Conservation (phyloP, 2,797 vertebrate species). For the Leptoclinus maculatus region DNA sequence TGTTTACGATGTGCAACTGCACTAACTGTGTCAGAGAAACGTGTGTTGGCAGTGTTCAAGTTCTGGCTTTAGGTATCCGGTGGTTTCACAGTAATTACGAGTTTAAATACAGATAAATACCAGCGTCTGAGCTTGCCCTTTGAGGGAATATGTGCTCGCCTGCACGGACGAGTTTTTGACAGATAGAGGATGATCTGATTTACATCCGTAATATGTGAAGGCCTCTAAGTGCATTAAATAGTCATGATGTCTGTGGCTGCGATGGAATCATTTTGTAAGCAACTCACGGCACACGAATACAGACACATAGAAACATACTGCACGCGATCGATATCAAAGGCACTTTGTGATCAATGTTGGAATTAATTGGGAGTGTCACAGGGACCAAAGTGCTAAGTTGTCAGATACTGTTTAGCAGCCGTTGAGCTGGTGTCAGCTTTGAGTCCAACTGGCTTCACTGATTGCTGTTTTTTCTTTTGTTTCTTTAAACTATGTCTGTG, state of each 20-base stretch:
- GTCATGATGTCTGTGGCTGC: constrained; percentile 40
- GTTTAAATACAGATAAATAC: constrained; percentile 24
- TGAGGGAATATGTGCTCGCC: constrained; percentile 34
- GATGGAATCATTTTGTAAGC: constrained; percentile 47
- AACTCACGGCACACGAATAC: constrained; percentile 38
- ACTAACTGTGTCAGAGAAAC: constrained; percentile 11
- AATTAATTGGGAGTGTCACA: constrained; percentile 60
- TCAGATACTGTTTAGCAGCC: constrained; percentile 58
- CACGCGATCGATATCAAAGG: constrained; percentile 63
- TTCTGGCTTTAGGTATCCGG: not conserved
- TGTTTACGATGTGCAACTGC: not conserved
- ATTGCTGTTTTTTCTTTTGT: constrained; percentile 9
- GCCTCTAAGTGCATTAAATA: constrained; percentile 61
- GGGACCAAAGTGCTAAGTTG: constrained; percentile 41
- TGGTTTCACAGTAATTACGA: constrained; percentile 4
- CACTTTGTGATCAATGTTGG: constrained; percentile 64
- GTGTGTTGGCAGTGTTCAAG: not conserved
- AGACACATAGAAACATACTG: constrained; percentile 49
- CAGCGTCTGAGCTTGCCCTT: constrained; percentile 21
- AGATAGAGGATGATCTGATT: constrained; percentile 49
- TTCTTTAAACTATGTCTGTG: constrained; percentile 18
- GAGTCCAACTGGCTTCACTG: constrained; percentile 34
- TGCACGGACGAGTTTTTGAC: constrained; percentile 29
- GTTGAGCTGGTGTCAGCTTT: constrained; percentile 43
- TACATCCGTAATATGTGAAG: constrained; percentile 51